Evolutionary conservation across 2,113 vertebrate species (phyloP), one percentile per base, ranked within the genome.

Genomic region (Sylvia atricapilla): DNA sequence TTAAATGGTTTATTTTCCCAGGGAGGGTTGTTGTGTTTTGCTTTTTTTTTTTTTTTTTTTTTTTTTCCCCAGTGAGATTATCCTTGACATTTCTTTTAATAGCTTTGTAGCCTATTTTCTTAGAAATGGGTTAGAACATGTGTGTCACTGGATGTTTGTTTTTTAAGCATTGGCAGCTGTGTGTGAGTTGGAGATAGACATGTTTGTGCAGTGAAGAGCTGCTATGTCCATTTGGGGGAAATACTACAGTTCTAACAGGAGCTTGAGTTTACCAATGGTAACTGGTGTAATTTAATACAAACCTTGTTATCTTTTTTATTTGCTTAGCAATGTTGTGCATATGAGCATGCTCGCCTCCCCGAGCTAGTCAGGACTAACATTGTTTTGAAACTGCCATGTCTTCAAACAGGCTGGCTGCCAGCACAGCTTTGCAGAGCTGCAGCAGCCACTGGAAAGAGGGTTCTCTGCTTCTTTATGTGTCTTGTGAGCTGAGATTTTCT

Each of bases 121-220:
- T 96, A 96, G 92, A 96, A 96, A 95, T 79, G 88, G 90, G 87
- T 90, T 92, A 96, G 94, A 94, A 95, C 93, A 92, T 92, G 89
- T 91, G 89, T 94, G 93, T 87, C 94, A 95, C 84, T 95, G 83
- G 76, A 84, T 94, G 93, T 96, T 97, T 97, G 75, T 93, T 96
- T 96, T 96, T 93, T 39, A 89, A 95, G 90, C 46, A 22, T 87
- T 97, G 93, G 94, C 94, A 97, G 84, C 89, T 90, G 64, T 89
- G n/a, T 86, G 18, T 22, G 58, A 95, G 76, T 64, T 96, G 88
- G 91, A 96, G 84, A 73, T 93, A 83, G 90, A 69, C 84, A 60
- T 96, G 90, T 96, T 96, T 96, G 44, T 94, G 88, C 80, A 90
- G 66, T 56, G 87, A 93, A 79, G 93, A 87, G 80, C 96, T 80